Evolutionary conservation across 30 jellyfish, hydroid and myxozoan genomes (phyloP), one percentile per base, ranked within the genome.

Genomic region (Turritopsis rubra): DNA sequence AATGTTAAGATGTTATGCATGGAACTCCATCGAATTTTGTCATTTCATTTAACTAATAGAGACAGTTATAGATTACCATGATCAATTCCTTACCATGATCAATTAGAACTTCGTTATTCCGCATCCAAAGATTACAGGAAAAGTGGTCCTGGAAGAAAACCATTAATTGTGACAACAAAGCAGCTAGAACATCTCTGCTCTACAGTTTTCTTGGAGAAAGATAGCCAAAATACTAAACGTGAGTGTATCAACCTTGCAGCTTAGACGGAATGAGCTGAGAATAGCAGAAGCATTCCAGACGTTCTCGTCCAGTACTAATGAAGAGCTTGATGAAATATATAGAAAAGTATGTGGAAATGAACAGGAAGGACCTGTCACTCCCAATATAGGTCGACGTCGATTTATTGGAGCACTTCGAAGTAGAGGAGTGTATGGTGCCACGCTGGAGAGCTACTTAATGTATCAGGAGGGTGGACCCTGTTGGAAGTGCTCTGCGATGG

Each of bases 401-500:
- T 41, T 79, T 52, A 79, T 79, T 79, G 86, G 83, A 52, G 86
- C 86, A 52, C 85, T 79, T 22, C 52, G 86, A 52, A 79, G 86
- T 31, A 79, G 86, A 52, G 83, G 86, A 25, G 52, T 79, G n/a
- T n/a, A 31, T 81, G 31, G 26, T 53, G 20, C 86, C 52, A 53
- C 52, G 86, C 18, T 75, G 84, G 84, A 17, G 84, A 75, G 21
- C 60, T 83, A 79, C 83, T 52, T 81, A 79, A n/a, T 79, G 83
- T 79, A 31, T 79, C 60, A 41, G 83, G 83, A 79, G 86, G 60
- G 85, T 79, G 22, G 86, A 79, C 31, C 86, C 86, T 52, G 86
- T 79, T 18, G 86, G 86, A 52, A 79, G 83, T 52, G 86, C 86
- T 29, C 26, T 79, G 85, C 85, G 86, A 16, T 54, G 86, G 86